phyloP scores from a whole-genome alignment of 2,113 vertebrate genomes.

The Bettongia penicillata region DNA sequence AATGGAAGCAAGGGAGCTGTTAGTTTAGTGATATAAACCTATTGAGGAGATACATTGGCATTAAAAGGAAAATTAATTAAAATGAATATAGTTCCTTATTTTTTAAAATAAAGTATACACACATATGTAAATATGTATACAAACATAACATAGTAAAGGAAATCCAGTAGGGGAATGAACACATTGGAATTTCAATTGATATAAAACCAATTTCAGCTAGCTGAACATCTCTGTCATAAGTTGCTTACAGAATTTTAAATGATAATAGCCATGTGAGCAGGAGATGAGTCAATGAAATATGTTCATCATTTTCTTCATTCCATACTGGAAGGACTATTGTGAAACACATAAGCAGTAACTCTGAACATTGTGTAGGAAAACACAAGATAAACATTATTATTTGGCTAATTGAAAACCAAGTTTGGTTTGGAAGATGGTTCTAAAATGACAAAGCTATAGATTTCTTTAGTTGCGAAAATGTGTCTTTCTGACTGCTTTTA shows the following conservation, averaged over 20 bases:
- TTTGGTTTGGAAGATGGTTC: constrained; percentile 15
- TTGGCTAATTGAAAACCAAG: background rate
- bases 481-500: background rate
- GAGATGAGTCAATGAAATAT: constrained; percentile 47
- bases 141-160: constrained; percentile 28
- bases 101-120: constrained; percentile 25
- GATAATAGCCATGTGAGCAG: constrained; percentile 14
- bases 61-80: constrained; percentile 25
- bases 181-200: constrained; percentile 57
- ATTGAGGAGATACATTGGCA: constrained; percentile 21
- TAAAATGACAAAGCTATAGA: background rate
- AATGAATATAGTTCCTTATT: background rate
- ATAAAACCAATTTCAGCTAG: constrained; percentile 49
- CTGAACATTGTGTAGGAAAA: background rate
- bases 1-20: background rate
- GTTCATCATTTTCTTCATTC: background rate
- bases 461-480: background rate
- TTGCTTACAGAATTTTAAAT: constrained; percentile 57
- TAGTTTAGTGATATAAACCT: background rate
- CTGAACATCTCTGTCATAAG: constrained; percentile 37
- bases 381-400: background rate
- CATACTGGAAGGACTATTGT: background rate
- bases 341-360: constrained; percentile 49
- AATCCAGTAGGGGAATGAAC: constrained; percentile 45
- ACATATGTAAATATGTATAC: background rate